Percentiles rank a stretch among this genome's conserved stretches.
Evolutionary conservation across 2,888 invertebrate species (phyloP).

Genomic region (Drosophila demipolita): DNA sequence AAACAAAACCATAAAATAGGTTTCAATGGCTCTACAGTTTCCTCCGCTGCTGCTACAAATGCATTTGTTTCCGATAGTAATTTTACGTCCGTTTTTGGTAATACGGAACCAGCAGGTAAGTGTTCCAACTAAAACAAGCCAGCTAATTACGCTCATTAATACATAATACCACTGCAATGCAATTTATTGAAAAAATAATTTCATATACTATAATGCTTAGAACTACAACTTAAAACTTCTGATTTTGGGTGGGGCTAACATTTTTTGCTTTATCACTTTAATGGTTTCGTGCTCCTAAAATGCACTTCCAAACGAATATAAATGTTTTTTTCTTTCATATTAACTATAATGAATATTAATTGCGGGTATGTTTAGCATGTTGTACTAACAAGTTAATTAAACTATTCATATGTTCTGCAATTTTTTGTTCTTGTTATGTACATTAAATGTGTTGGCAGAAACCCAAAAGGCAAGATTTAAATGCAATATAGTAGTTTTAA

Average conservation of each 20-base stretch:
- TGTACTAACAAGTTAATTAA: slow-evolving; percentile 42
- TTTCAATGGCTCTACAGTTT: slow-evolving; percentile 85
- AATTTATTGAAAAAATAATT: slow-evolving; percentile 18
- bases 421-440: slow-evolving; percentile 11
- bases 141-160: slow-evolving; percentile 36
- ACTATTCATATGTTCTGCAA: neutral
- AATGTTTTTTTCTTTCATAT: slow-evolving; percentile 5
- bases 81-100: slow-evolving; percentile 95
- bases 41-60: slow-evolving; percentile 85
- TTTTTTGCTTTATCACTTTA: slow-evolving; percentile 12
- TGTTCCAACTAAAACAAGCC: slow-evolving; percentile 74
- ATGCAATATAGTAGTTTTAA: slow-evolving; percentile 9
- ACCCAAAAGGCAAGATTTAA: slow-evolving; percentile 20
- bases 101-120: slow-evolving; percentile 89
- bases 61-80: slow-evolving; percentile 94
- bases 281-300: slow-evolving; percentile 20
- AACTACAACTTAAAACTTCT: slow-evolving; percentile 16
- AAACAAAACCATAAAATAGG: slow-evolving; percentile 77
- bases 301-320: slow-evolving; percentile 18
- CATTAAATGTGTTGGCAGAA: slow-evolving; percentile 12
- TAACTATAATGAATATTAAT: slow-evolving; percentile 20
- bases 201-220: slow-evolving; percentile 17
- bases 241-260: slow-evolving; percentile 25
- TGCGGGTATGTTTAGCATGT: slow-evolving; percentile 45
- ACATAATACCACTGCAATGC: slow-evolving; percentile 49